These are phyloP conservation scores for Morpho deidamia DNA, from an alignment of 2,888 invertebrate genomes.

Conservation along the genomic window DNA sequence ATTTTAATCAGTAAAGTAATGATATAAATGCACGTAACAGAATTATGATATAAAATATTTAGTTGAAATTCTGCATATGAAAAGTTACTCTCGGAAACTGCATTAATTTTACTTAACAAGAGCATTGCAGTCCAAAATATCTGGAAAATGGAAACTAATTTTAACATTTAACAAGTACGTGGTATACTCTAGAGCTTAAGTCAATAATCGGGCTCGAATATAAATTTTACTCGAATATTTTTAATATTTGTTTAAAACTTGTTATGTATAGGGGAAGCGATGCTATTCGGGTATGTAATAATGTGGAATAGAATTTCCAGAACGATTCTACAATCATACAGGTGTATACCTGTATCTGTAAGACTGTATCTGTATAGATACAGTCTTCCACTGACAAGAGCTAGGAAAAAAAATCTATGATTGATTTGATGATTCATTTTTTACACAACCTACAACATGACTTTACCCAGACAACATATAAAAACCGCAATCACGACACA, in stretches of 20 bases:
- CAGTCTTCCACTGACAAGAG: too few relatives aligned
- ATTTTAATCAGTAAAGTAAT: constrained; percentile 1
- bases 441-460: too few relatives aligned
- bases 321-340: too few relatives aligned
- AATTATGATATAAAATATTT: constrained; percentile 7
- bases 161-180: constrained; percentile 16
- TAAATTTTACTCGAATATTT: background rate
- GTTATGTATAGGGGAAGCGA: background rate
- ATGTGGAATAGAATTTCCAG: too few relatives aligned
- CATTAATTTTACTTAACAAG: constrained; percentile 13
- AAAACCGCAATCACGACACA: too few relatives aligned
- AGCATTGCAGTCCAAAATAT: constrained; percentile 6
- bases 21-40: constrained; percentile 5
- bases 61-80: constrained; percentile 4
- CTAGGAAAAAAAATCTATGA: too few relatives aligned
- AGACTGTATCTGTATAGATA: too few relatives aligned
- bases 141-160: constrained; percentile 20
- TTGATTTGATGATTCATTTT: too few relatives aligned
- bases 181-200: constrained; percentile 9
- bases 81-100: constrained; percentile 8
- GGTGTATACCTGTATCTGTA: too few relatives aligned
- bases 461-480: too few relatives aligned
- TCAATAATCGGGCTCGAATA: constrained; percentile 17
- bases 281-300: too few relatives aligned
- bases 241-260: background rate